Base-by-base conservation (phyloP, 2,797 vertebrate species). In the Poeciliopsis gracilis region DNA sequence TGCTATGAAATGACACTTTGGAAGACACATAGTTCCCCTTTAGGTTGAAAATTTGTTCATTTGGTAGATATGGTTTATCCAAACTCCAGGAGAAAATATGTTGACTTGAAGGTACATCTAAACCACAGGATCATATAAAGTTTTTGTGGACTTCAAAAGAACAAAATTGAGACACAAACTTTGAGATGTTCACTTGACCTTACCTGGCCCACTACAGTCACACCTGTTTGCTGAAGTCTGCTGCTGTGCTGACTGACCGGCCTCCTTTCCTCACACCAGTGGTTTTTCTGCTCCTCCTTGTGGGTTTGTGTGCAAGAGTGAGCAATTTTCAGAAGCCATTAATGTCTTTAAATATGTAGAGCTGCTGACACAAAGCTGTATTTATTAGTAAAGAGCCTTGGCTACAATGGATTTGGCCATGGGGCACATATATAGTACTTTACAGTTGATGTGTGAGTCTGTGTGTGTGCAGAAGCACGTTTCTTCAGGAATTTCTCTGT, bases 261-360 rank as follows among this genome's bases (percentile, higher is more conserved):
- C 61, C 82, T 47, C 41, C 15, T 16, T 81, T 77, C 67, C 38
- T 69, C 7, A 4, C 69, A 70, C 51, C 72, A 75, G 59, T 74
- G 77, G 82, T 82, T 84, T 84, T 84, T 84, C 82, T 82, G 72
- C 84, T 78, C 53, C 47, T 63, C 79, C 85, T 73, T 79, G 80
- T 78, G 74, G 82, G 81, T 83, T 66, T 86, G 78, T 86, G 77
- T 82, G 84, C 72, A 57, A 73, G 84, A 83, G 84, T 72, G 49
- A 84, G 75, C 30, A 77, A 83, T 81, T 85, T 87, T 77, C 82
- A 86, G 79, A 84, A 93, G 73, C 86, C 87, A 90, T 93, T 92
- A 94, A 82, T 73, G 28, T 51, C 80, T 90, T 90, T 93, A 92
- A 93, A 91, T 92, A 93, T 93, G 90, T 87, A 90, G 84, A 81